A percentile compares a stretch with the other conserved stretches of the same genome.
Evolutionary conservation across 2,797 vertebrate genomes (phyloP).

Genomic region (Spinibarbus caldwelli): DNA sequence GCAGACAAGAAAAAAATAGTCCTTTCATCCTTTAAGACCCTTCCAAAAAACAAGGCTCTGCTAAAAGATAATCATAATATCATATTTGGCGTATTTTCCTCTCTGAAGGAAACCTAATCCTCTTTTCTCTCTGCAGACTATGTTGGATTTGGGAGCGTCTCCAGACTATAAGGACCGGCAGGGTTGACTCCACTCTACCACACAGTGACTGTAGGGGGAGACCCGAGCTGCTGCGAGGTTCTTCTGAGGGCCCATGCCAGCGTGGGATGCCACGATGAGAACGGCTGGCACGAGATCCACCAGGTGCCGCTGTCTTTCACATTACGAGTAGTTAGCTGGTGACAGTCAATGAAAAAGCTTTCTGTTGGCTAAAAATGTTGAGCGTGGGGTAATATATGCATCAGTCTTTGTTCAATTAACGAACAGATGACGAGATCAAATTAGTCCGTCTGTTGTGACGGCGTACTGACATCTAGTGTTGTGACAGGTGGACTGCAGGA

Average conservation of each 20-base stretch:
- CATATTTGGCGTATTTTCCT: not conserved
- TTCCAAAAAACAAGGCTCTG: not conserved
- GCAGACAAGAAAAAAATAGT: not conserved
- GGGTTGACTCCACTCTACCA: constrained; percentile 86
- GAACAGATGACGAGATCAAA: not conserved
- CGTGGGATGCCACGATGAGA: constrained; percentile 84
- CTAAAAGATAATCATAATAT: not conserved
- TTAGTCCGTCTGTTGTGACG: constrained; percentile 33
- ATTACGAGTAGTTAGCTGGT: not conserved
- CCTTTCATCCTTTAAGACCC: not conserved
- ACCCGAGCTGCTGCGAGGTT: constrained; percentile 86
- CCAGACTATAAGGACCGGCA: constrained; percentile 88
- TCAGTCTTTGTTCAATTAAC: constrained; percentile 12
- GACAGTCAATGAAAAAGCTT: not conserved
- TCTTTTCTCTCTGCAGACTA: constrained; percentile 71
- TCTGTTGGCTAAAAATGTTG: not conserved
- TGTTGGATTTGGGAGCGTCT: constrained; percentile 87
- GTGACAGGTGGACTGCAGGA: constrained; percentile 40
- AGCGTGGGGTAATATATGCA: not conserved
- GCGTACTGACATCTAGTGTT: constrained; percentile 62
- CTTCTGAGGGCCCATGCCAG: constrained; percentile 80
- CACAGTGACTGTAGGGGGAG: constrained; percentile 85
- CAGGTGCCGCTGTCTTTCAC: constrained; percentile 75
- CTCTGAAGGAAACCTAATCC: not conserved
- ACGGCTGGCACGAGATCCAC: constrained; percentile 90